Percentiles rank a stretch among this genome's conserved stretches.
Evolutionary conservation across 2,797 vertebrate species (phyloP).

Genomic region (Falco cherrug): DNA sequence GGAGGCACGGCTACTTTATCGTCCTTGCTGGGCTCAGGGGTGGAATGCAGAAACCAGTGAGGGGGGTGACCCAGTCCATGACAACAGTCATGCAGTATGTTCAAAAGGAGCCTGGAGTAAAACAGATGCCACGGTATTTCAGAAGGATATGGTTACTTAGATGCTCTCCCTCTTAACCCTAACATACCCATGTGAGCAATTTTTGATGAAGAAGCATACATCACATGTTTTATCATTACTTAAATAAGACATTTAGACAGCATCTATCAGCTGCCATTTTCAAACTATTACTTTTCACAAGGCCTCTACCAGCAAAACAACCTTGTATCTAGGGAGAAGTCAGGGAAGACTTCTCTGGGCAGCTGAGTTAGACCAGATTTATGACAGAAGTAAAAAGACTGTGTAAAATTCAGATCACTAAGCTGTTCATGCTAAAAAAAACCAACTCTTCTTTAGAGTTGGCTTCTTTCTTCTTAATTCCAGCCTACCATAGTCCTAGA

Average conservation of each 20-base stretch:
- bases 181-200: background rate
- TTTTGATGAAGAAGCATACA: background rate
- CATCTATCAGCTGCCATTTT: background rate
- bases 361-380: background rate
- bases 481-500: background rate
- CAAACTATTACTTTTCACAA: background rate
- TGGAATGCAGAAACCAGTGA: background rate
- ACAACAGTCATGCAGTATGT: background rate
- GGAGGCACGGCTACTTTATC: background rate
- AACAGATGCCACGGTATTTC: background rate
- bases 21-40: background rate
- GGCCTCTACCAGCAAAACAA: background rate
- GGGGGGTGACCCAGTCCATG: background rate
- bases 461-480: background rate
- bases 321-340: background rate
- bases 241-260: background rate
- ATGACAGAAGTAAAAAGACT: background rate
- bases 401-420: background rate
- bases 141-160: background rate
- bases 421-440: background rate
- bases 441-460: background rate
- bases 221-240: background rate
- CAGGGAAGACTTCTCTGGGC: background rate
- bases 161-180: background rate
- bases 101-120: background rate